Percentiles rank a stretch among this genome's conserved stretches.
Evolutionary conservation across 1,140 invertebrate genomes (phyloP).

Genomic region (Rhynchophorus ferrugineus): DNA sequence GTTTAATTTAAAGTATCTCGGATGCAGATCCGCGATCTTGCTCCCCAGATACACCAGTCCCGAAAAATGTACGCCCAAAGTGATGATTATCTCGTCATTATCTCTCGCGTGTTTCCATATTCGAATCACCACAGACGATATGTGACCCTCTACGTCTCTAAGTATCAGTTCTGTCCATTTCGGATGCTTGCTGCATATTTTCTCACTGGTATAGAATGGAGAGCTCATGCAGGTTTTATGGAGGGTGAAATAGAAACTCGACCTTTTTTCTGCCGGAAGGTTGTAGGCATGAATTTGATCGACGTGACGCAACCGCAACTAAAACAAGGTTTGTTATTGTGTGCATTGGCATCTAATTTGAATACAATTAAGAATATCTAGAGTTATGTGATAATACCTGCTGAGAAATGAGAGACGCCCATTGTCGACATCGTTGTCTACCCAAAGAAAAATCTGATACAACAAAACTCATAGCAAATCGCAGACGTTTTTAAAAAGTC

Average conservation of each 20-base stretch:
- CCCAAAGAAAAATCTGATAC: conserved; percentile 46
- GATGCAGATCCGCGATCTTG: conserved; percentile 62
- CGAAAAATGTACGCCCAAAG: conserved; percentile 79
- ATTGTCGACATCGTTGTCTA: conserved; percentile 54
- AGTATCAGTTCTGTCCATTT: conserved; percentile 61
- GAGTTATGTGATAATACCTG: conserved; percentile 39
- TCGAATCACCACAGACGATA: conserved; percentile 45
- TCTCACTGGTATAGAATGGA: conserved; percentile 82
- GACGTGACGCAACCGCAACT: conserved; percentile 38
- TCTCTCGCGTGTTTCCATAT: conserved; percentile 46
- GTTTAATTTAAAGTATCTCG: conserved; percentile 64
- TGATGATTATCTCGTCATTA: conserved; percentile 53
- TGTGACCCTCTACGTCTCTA: conserved; percentile 10
- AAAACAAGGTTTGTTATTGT: conserved; percentile 19
- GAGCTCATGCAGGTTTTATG: conserved; percentile 72
- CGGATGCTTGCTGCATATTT: conserved; percentile 60
- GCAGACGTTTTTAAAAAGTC: no score
- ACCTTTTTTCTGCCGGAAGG: conserved; percentile 19
- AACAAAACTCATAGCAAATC: conserved; percentile 35
- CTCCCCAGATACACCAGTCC: conserved; percentile 72
- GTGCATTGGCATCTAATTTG: not conserved
- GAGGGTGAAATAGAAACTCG: conserved; percentile 63
- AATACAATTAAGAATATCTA: not conserved
- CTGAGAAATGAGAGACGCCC: conserved; percentile 55
- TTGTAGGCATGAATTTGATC: conserved; percentile 37